Evolutionary conservation across 2,113 vertebrate genomes (phyloP).

Genomic region (Scomber scombrus): DNA sequence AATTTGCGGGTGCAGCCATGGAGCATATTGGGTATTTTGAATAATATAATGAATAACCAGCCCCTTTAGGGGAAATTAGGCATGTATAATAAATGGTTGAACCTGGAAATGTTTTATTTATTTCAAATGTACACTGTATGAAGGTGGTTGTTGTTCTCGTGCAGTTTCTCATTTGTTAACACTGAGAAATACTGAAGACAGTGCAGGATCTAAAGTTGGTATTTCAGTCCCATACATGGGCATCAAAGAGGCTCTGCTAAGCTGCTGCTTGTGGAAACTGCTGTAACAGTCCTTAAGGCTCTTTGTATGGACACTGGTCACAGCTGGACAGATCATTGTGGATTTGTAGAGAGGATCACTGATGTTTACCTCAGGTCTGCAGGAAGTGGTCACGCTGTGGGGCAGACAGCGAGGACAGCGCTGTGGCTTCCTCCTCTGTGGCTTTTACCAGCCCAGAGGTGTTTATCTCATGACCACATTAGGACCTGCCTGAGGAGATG

Average conservation of each 20-base stretch:
- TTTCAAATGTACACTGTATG: background rate
- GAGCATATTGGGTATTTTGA: too few relatives aligned
- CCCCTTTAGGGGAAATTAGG: too few relatives aligned
- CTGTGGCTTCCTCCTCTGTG: constrained; percentile 42
- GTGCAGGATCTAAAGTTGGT: background rate
- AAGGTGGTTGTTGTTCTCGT: background rate
- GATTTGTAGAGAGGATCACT: constrained; percentile 23
- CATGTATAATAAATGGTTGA: background rate
- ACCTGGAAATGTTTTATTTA: background rate
- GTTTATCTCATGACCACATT: background rate
- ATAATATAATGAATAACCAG: too few relatives aligned
- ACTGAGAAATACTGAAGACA: too few relatives aligned
- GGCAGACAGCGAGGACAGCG: background rate
- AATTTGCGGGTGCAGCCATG: too few relatives aligned
- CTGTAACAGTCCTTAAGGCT: background rate
- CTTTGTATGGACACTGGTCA: constrained; percentile 10
- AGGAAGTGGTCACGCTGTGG: constrained; percentile 13
- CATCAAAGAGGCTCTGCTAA: constrained; percentile 6
- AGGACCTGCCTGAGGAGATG: background rate
- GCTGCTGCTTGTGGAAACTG: constrained; percentile 35
- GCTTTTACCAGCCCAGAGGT: constrained; percentile 5
- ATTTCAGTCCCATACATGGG: background rate
- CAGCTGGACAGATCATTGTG: constrained; percentile 15
- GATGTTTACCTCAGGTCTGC: constrained; percentile 24
- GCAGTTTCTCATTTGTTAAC: background rate